phyloP scores from a whole-genome alignment of 2,888 invertebrate genomes.

The Aphrophora alni region DNA sequence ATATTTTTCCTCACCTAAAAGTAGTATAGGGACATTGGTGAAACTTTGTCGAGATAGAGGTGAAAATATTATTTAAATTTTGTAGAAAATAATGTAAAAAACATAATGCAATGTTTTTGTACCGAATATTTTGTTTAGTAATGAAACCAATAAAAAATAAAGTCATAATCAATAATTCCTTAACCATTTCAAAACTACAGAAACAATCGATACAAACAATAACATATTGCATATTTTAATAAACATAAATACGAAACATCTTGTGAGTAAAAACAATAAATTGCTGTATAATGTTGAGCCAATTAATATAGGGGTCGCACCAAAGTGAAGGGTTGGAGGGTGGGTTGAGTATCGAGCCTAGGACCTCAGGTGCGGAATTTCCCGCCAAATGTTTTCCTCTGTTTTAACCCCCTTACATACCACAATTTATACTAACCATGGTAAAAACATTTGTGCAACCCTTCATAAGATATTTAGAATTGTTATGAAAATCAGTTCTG shows the following conservation, averaged over 20 bases:
- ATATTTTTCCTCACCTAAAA: too few species aligned
- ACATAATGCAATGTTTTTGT: too few species aligned
- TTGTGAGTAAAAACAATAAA: neutral
- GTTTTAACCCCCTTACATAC: slow-evolving; percentile 9
- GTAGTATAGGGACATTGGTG: too few species aligned
- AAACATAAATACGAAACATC: neutral
- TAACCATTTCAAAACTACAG: too few species aligned
- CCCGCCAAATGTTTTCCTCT: slow-evolving; percentile 6
- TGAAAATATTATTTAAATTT: too few species aligned
- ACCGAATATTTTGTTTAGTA: too few species aligned
- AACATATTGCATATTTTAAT: too few species aligned
- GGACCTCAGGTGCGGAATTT: slow-evolving; percentile 9
- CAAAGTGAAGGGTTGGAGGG: neutral
- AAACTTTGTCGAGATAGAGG: too few species aligned
- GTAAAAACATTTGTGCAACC: neutral
- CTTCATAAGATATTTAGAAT: neutral
- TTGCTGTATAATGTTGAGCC: neutral
- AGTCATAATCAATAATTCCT: too few species aligned
- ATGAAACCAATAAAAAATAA: too few species aligned
- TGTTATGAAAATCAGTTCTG: slow-evolving; percentile 5
- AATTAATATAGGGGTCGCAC: slow-evolving; percentile 6
- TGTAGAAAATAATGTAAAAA: too few species aligned
- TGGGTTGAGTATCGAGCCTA: neutral
- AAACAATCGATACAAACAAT: too few species aligned
- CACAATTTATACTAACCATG: slow-evolving; percentile 1